These are phyloP conservation scores for Drosophila murphyi DNA, from an alignment of 1,140 invertebrate species.

Conservation along the genomic window DNA sequence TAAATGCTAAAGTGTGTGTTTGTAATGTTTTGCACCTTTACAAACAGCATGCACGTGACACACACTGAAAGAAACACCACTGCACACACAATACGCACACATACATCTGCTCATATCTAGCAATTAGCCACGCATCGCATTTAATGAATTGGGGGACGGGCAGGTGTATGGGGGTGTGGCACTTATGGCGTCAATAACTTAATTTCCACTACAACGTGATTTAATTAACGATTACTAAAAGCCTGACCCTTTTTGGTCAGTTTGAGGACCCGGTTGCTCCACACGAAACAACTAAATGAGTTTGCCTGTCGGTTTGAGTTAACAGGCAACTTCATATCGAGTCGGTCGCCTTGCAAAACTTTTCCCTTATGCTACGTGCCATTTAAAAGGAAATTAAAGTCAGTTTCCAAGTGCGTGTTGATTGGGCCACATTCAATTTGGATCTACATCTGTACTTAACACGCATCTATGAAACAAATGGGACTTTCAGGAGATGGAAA, in stretches of 20 bases:
- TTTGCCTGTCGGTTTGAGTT: constrained; percentile 58
- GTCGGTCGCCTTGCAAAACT: constrained; percentile 14
- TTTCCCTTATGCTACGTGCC: constrained; percentile 10
- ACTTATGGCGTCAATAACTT: constrained; percentile 76
- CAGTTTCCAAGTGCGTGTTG: constrained; percentile 20
- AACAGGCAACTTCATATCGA: constrained; percentile 39
- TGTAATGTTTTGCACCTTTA: neutral
- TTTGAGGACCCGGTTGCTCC: neutral
- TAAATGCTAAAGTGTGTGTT: no score
- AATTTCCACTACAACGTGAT: constrained; percentile 75
- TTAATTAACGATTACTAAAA: constrained; percentile 75
- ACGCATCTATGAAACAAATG: neutral
- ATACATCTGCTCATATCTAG: neutral
- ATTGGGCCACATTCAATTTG: constrained; percentile 44
- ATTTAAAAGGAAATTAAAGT: constrained; percentile 9
- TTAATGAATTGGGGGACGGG: neutral
- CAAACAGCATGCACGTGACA: constrained; percentile 30
- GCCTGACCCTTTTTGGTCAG: constrained; percentile 1
- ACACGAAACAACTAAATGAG: constrained; percentile 67
- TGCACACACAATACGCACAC: neutral
- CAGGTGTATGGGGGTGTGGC: neutral
- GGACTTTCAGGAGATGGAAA: neutral
- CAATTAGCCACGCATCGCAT: constrained; percentile 68
- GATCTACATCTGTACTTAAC: neutral
- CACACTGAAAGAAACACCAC: neutral